Conservation (phyloP, 2,888 invertebrate species). For the Trimorus sp. region DNA sequence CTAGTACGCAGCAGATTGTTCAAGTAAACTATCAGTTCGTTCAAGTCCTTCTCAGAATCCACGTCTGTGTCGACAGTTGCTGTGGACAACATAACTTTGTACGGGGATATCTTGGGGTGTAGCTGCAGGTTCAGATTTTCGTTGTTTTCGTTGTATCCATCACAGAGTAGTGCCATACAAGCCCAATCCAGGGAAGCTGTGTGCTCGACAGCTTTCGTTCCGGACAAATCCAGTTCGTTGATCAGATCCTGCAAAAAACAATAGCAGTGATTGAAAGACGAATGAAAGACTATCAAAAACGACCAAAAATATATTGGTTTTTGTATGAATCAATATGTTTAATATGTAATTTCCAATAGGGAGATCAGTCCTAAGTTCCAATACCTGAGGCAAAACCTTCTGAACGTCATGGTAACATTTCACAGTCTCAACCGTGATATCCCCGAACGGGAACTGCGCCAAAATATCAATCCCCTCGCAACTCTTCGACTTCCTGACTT, state of each 20-base stretch:
- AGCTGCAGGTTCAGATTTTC: slow-evolving; percentile 82
- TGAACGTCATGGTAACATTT: slow-evolving; percentile 70
- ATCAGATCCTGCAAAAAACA: slow-evolving; percentile 47
- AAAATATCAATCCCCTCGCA: slow-evolving; percentile 85
- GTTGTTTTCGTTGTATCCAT: slow-evolving; percentile 71
- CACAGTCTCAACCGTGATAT: slow-evolving; percentile 86
- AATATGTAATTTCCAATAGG: too few relatives aligned
- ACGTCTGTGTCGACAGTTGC: slow-evolving; percentile 79
- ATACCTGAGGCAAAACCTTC: slow-evolving; percentile 68
- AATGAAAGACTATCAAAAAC: too few relatives aligned
- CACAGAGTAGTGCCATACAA: slow-evolving; percentile 76
- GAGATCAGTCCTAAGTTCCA: too few relatives aligned
- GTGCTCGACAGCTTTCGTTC: slow-evolving; percentile 76
- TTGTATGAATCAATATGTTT: too few relatives aligned
- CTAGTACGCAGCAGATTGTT: slow-evolving; percentile 82
- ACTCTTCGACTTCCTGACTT: slow-evolving; percentile 81
- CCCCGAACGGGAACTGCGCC: slow-evolving; percentile 86
- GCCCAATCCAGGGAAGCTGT: slow-evolving; percentile 77
- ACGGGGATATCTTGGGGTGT: slow-evolving; percentile 89
- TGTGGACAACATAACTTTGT: slow-evolving; percentile 87
- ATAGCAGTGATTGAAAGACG: too few relatives aligned
- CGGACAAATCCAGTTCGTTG: slow-evolving; percentile 21
- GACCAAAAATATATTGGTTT: too few relatives aligned
- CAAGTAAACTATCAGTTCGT: slow-evolving; percentile 83
- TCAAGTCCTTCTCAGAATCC: slow-evolving; percentile 81